Evolutionary conservation across 2,888 invertebrate genomes (phyloP), one percentile per base, ranked within the genome.

Genomic region (Hipparchia sbordonii): DNA sequence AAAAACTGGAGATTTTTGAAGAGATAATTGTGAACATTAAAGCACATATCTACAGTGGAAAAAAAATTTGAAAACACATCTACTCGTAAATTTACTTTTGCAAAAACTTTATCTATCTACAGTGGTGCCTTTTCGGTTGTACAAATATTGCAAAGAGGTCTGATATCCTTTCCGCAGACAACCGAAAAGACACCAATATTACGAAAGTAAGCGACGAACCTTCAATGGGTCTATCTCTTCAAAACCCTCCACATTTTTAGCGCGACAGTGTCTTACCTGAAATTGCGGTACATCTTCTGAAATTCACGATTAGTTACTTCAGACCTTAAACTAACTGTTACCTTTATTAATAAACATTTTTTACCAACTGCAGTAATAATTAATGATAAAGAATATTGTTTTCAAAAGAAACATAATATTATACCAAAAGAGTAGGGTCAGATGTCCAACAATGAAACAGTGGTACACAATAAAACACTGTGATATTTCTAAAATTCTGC

Each of bases 211-310:
- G 51, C 67, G 73, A 91, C 90, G 85, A 89, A 92, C 91, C 90
- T 90, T 82, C 77, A 72, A 77, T 71, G 92, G 88, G 80, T 87
- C 80, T 84, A 92, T 90, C 82, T 92, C 92, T 90, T 85, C 86
- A 85, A 85, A 90, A 91, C 87, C 77, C 88, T 88, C 89, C 88
- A 86, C 86, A 89, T 83, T 85, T 87, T 85, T 91, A 85, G 83
- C 77, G 81, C 89, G 90, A 84, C 77, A 76, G 80, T 82, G 80
- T 83, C 84, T 92, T 85, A 88, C 84, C 92, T 92, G 92, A 88
- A 92, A 92, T 78, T 81, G 75, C 76, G 75, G 79, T 75, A 80
- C 72, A 75, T 77, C 77, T 77, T 79, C 80, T 80, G 77, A 79
- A 77, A 76, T 74, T 75, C 33, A n/a, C 9, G 6, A 56, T 51